A percentile compares a stretch with the other conserved stretches of the same genome.
These are phyloP conservation scores for Junonia oenone DNA, from an alignment of 2,888 invertebrate species.

Conservation along the genomic window DNA sequence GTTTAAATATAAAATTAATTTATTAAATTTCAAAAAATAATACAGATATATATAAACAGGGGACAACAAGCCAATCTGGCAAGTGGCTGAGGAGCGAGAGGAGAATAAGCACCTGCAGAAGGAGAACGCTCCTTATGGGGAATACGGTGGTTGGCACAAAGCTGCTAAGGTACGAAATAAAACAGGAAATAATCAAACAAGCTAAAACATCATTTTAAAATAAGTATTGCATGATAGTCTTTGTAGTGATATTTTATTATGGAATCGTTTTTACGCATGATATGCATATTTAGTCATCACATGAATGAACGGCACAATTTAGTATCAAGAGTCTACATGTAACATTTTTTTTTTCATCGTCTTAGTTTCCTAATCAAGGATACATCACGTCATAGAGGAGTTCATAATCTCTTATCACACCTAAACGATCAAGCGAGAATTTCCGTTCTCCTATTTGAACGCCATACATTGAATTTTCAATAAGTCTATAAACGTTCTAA, in stretches of 20 bases:
- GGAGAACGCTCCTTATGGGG: slow-evolving; percentile 93
- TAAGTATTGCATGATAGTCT: neutral
- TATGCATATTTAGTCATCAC: neutral
- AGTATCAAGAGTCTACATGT: neutral
- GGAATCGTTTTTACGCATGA: neutral
- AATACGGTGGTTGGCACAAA: slow-evolving; percentile 98
- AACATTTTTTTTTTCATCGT: neutral
- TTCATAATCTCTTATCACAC: too few relatives aligned
- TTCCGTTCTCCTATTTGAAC: too few relatives aligned
- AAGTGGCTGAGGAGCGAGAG: slow-evolving; percentile 98
- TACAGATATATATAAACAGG: slow-evolving; percentile 64
- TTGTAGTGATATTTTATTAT: neutral
- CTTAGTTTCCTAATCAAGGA: neutral
- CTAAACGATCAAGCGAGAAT: too few relatives aligned
- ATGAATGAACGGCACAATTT: neutral
- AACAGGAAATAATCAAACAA: neutral
- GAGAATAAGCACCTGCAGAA: slow-evolving; percentile 95
- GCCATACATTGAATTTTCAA: too few relatives aligned
- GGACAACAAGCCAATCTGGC: slow-evolving; percentile 97
- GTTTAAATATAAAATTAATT: slow-evolving; percentile 77
- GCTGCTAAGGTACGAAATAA: slow-evolving; percentile 85
- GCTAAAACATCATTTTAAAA: neutral
- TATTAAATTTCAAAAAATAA: slow-evolving; percentile 15
- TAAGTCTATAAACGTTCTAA: too few relatives aligned
- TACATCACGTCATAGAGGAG: too few relatives aligned